phyloP scores from a whole-genome alignment of 2,888 invertebrate genomes.

The Ophion ventricosus region DNA sequence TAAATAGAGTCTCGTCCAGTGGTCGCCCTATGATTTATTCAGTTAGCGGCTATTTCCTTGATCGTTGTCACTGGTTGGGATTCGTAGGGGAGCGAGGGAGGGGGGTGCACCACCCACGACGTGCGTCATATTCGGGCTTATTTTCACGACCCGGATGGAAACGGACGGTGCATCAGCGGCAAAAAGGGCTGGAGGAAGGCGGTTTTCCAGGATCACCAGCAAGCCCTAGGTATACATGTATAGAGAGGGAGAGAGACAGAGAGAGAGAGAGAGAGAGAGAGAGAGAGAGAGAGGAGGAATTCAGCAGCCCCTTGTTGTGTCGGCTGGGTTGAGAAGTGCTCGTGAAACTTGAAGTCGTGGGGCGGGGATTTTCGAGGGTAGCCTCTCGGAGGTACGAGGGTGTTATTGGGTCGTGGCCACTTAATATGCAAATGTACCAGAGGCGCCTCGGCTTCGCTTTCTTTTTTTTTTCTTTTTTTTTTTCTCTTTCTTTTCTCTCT shows the following conservation, averaged over 20 bases:
- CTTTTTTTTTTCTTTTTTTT: background rate
- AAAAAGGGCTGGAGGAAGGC: background rate
- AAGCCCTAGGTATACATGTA: constrained; percentile 1
- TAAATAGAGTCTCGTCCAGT: background rate
- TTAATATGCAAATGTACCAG: constrained; percentile 82
- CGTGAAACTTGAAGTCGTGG: constrained; percentile 73
- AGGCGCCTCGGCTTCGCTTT: constrained; percentile 59
- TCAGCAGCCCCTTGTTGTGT: constrained; percentile 29
- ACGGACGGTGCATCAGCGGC: background rate
- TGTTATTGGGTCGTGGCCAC: constrained; percentile 83
- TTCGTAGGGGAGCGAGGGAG: background rate
- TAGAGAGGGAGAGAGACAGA: too few relatives aligned
- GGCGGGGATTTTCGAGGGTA: constrained; percentile 18
- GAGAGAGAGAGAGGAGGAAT: constrained; percentile 14
- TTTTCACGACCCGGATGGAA: background rate
- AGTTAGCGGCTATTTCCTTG: background rate
- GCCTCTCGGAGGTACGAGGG: constrained; percentile 69
- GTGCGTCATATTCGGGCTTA: background rate
- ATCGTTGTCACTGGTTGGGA: background rate
- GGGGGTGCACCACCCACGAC: background rate
- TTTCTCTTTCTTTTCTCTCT: background rate
- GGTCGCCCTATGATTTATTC: background rate
- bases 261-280: constrained; percentile 4
- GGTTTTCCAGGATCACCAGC: constrained; percentile 7
- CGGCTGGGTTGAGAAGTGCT: constrained; percentile 67